Evolutionary conservation across 2,888 invertebrate species (phyloP).

Genomic region (Parnassius smintheus): DNA sequence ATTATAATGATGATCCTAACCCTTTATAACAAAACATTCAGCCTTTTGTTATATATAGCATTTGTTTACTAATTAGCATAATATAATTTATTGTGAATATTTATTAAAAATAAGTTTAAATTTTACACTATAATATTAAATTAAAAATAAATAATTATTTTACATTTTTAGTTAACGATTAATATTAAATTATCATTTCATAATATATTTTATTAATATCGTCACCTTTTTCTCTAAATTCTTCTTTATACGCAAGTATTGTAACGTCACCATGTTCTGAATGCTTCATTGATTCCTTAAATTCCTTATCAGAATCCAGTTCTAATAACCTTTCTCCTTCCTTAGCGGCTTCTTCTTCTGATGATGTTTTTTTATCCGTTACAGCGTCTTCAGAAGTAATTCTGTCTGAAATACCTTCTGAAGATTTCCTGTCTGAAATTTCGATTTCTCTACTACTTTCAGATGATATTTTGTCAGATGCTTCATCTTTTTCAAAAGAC

Average conservation of each 20-base stretch:
- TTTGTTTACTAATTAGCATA: too few species aligned
- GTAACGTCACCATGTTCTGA: conserved; percentile 45
- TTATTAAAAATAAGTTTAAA: too few species aligned
- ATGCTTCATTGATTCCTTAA: conserved; percentile 26
- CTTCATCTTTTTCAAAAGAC: conserved; percentile 71
- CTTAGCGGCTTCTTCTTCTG: conserved; percentile 63
- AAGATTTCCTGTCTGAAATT: conserved; percentile 75
- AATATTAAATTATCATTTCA: too few species aligned
- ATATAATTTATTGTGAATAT: too few species aligned
- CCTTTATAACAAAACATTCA: too few species aligned
- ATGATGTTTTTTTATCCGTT: conserved; percentile 75
- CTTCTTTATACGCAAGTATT: conserved; percentile 46
- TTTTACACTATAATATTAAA: too few species aligned
- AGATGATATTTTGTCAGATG: conserved; percentile 76
- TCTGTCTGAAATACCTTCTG: conserved; percentile 75
- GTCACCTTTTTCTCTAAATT: conserved; percentile 52
- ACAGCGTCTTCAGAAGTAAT: conserved; percentile 78
- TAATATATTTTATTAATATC: too few species aligned
- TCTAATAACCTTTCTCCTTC: conserved; percentile 44
- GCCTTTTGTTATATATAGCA: too few species aligned
- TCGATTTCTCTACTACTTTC: conserved; percentile 77
- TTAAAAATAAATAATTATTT: too few species aligned
- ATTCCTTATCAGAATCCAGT: conserved; percentile 41
- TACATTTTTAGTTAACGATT: too few species aligned
- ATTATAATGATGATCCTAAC: too few species aligned